Evolutionary conservation across 2,888 invertebrate genomes (phyloP).

Genomic region (Zootermopsis nevadensis): DNA sequence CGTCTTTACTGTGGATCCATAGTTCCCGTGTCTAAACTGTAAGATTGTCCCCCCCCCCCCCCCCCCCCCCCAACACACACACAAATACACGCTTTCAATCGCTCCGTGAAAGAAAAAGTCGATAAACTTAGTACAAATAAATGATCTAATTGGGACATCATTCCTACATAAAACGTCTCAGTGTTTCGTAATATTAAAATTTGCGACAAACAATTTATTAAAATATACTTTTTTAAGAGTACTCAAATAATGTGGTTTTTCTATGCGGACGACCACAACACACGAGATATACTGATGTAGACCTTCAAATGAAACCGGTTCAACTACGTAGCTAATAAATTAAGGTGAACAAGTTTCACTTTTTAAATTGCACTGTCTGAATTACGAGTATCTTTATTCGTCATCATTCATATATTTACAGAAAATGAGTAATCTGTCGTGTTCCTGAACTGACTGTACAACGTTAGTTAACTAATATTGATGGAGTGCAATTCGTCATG

Average conservation of each 20-base stretch:
- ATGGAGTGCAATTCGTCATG: conserved; percentile 38
- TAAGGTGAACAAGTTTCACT: conserved; percentile 2
- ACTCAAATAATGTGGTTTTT: no score
- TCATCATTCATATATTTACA: conserved; percentile 9
- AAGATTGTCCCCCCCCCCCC: background rate
- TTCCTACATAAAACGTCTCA: no score
- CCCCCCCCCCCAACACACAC: background rate
- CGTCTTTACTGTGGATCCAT: background rate
- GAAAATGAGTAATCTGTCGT: conserved; percentile 23
- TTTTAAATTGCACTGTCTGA: conserved; percentile 22
- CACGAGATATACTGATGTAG: background rate
- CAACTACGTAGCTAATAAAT: background rate
- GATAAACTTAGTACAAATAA: no score
- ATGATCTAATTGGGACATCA: no score
- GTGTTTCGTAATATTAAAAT: no score
- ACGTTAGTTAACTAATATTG: conserved; percentile 41
- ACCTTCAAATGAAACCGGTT: background rate
- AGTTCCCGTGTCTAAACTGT: background rate
- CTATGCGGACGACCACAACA: background rate
- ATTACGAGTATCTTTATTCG: conserved; percentile 12
- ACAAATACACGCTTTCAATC: no score
- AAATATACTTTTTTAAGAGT: no score
- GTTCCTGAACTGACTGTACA: conserved; percentile 27
- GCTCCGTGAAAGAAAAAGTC: no score
- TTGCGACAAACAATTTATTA: no score